Percentiles rank a stretch among this genome's conserved stretches.
These are phyloP conservation scores for Ctenosaura bakeri DNA, from an alignment of 2,797 vertebrate species.

Conservation along the genomic window DNA sequence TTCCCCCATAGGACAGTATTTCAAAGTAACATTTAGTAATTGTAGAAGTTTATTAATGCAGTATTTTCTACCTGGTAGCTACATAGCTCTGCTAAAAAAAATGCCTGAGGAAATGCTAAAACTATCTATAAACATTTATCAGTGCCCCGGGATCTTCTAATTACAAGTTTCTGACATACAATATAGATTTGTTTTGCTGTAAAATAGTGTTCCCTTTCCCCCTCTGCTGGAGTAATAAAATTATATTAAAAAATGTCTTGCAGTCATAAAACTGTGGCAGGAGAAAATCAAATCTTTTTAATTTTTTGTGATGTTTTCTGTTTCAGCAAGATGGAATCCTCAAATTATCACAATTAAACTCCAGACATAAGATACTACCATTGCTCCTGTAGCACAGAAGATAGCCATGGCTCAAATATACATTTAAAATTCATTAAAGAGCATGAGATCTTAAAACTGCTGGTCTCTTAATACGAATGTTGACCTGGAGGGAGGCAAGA, in stretches of 20 bases:
- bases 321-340: neutral
- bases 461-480: neutral
- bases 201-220: constrained; percentile 29
- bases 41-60: neutral
- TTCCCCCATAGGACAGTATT: neutral
- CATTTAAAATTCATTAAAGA: neutral
- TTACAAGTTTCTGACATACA: constrained; percentile 45
- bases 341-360: neutral
- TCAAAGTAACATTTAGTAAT: neutral
- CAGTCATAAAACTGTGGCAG: neutral
- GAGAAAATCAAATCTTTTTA: too few species aligned
- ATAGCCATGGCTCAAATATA: neutral
- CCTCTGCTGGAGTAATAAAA: constrained; percentile 40
- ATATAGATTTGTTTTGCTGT: constrained; percentile 35
- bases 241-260: constrained; percentile 16
- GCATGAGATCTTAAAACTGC: neutral
- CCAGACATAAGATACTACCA: too few species aligned
- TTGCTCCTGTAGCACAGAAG: too few species aligned
- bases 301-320: constrained; percentile 14
- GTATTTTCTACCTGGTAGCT: neutral
- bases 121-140: constrained; percentile 55
- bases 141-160: constrained; percentile 53
- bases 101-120: constrained; percentile 43
- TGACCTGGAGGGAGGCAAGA: neutral
- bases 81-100: neutral